These are phyloP conservation scores for Globodera rostochiensis DNA, from an alignment of 1,140 invertebrate genomes.

Conservation along the genomic window DNA sequence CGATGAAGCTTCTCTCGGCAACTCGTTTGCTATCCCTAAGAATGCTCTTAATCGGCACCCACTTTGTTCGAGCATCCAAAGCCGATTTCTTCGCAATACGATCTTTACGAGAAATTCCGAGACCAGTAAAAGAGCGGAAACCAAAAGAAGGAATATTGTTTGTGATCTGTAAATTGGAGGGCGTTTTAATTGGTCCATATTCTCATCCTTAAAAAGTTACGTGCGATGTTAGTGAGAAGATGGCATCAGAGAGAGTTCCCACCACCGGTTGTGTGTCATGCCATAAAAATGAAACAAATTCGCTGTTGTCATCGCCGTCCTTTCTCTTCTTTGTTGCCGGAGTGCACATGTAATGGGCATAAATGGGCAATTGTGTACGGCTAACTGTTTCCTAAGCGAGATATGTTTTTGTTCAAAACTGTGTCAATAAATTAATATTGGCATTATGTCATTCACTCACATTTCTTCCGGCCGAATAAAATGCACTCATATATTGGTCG, in stretches of 20 bases:
- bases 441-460: neutral
- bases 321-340: slow-evolving; percentile 4
- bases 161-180: slow-evolving; percentile 18
- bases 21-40: slow-evolving; percentile 29
- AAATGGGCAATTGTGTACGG: slow-evolving; percentile 17
- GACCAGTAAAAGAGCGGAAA: slow-evolving; percentile 46
- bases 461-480: slow-evolving; percentile 25
- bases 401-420: neutral
- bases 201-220: neutral
- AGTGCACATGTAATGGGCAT: slow-evolving; percentile 17
- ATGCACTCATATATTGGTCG: slow-evolving; percentile 43
- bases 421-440: neutral
- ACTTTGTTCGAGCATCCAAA: slow-evolving; percentile 20
- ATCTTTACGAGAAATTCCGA: slow-evolving; percentile 45
- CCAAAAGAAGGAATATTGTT: slow-evolving; percentile 49
- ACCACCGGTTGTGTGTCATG: slow-evolving; percentile 24
- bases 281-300: slow-evolving; percentile 39
- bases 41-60: slow-evolving; percentile 2
- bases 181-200: too few species aligned
- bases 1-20: slow-evolving; percentile 32
- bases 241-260: slow-evolving; percentile 23
- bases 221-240: slow-evolving; percentile 30
- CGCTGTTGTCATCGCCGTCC: neutral
- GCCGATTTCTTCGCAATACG: slow-evolving; percentile 32
- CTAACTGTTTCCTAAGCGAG: slow-evolving; percentile 24